Base-by-base conservation (phyloP, 2,888 invertebrate species). In the Eupithecia dodoneata region DNA sequence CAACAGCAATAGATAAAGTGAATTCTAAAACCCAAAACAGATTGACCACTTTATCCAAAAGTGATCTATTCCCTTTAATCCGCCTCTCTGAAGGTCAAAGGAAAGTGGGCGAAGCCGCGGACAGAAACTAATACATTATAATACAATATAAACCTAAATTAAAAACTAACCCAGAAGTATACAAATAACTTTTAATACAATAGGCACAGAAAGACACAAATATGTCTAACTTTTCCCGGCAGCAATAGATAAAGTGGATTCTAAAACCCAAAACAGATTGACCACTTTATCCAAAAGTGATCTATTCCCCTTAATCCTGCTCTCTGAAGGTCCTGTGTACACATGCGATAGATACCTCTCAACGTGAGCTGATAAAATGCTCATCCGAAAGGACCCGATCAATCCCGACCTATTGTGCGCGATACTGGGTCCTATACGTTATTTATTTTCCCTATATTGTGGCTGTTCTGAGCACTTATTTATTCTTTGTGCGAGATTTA, bases 281-380 rank as follows among this genome's bases (percentile, higher is more conserved):
- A 30, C n/a, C n/a, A 69, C 70, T 70, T 76, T 70, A 73, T 80
- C 77, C 87, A 86, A 85, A 84, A 85, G 80, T 83, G 75, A 74
- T 82, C 83, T 80, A 82, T 84, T 80, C 84, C 83, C 84, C 84
- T 88, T 87, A 89, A 89, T 88, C 88, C 85, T 81, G 83, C 84
- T 87, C 83, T 83, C 82, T 79, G 79, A 81, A 85, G 84, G 82
- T 84, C 84, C 83, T 86, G 82, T 84, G 85, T 84, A 81, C 81
- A 81, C 79, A 85, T 72, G 76, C 84, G 84, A 87, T 82, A 84
- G 85, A 87, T 85, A 83, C 85, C 86, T 85, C 86, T 85, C 85
- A 85, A 85, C 88, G 84, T 82, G 84, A 83, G 81, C 87, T 87
- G 90, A 89, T 90, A 90, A 88, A 88, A 87, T 85, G 86, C 85